phyloP scores from a whole-genome alignment of 1,140 invertebrate species.

The Antheraea mylitta region DNA sequence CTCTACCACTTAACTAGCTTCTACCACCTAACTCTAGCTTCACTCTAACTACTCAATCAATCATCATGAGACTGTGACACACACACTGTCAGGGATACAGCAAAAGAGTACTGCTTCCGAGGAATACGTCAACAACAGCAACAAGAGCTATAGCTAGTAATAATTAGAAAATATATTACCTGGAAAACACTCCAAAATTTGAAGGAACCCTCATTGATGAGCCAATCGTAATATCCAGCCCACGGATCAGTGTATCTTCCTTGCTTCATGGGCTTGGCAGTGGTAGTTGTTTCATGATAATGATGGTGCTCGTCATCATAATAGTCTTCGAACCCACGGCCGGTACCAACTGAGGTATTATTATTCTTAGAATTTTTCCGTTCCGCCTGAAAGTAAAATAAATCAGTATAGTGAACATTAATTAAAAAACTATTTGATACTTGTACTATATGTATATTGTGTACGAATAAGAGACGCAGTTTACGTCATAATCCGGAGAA shows the following conservation, averaged over 20 bases:
- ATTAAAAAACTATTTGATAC: too few relatives aligned
- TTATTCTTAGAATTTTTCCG: conserved; percentile 32
- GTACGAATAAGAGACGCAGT: too few relatives aligned
- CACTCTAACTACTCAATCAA: too few relatives aligned
- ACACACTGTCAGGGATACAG: too few relatives aligned
- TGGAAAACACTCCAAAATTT: conserved; percentile 93
- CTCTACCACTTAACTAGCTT: too few relatives aligned
- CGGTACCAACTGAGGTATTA: conserved; percentile 33
- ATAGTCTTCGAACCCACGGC: conserved; percentile 64
- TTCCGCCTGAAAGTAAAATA: conserved; percentile 37
- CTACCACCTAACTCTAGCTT: too few relatives aligned
- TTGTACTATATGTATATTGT: too few relatives aligned
- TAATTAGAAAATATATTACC: conserved; percentile 60
- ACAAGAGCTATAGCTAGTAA: background rate
- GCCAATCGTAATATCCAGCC: conserved; percentile 89
- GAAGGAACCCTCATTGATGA: conserved; percentile 91
- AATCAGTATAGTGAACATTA: background rate
- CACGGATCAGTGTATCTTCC: conserved; percentile 82
- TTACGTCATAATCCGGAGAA: too few relatives aligned
- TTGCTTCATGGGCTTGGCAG: conserved; percentile 63
- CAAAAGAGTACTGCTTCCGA: too few relatives aligned
- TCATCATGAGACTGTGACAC: too few relatives aligned
- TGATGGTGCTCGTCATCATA: conserved; percentile 61
- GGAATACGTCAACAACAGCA: too few relatives aligned
- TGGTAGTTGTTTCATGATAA: conserved; percentile 55